Evolutionary conservation across 1,140 invertebrate species (phyloP).

Genomic region (Eriosoma lanigerum): DNA sequence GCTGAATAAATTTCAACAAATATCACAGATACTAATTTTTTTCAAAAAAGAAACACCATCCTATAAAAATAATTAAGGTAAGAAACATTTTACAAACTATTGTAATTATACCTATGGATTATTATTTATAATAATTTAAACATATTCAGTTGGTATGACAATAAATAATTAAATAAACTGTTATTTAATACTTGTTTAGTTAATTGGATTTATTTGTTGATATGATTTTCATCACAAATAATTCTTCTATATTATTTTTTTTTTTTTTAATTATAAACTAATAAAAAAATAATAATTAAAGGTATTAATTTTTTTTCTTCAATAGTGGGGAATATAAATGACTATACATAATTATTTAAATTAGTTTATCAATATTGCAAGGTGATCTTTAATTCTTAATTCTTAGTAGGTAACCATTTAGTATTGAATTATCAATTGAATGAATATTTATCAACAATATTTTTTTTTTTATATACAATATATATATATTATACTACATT

Average conservation of each 20-base stretch:
- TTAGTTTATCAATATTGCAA: constrained; percentile 29
- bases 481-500: too few species aligned
- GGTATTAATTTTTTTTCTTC: not conserved
- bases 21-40: not conserved
- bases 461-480: not conserved
- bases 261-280: not conserved
- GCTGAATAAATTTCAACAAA: constrained; percentile 16
- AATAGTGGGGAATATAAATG: not conserved
- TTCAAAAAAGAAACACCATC: constrained; percentile 6
- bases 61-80: constrained; percentile 31
- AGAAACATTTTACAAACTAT: not conserved
- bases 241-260: too few species aligned
- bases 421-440: not conserved
- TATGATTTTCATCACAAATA: not conserved
- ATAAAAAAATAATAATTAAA: not conserved
- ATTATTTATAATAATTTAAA: not conserved
- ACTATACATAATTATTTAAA: constrained; percentile 8
- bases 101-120: not conserved
- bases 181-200: not conserved
- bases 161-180: not conserved
- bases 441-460: not conserved
- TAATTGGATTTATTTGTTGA: not conserved
- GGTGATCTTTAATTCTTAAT: constrained; percentile 15
- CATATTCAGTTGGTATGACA: not conserved
- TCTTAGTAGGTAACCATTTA: not conserved